Conservation (phyloP, 2,888 invertebrate genomes). For the Bibio marci region DNA sequence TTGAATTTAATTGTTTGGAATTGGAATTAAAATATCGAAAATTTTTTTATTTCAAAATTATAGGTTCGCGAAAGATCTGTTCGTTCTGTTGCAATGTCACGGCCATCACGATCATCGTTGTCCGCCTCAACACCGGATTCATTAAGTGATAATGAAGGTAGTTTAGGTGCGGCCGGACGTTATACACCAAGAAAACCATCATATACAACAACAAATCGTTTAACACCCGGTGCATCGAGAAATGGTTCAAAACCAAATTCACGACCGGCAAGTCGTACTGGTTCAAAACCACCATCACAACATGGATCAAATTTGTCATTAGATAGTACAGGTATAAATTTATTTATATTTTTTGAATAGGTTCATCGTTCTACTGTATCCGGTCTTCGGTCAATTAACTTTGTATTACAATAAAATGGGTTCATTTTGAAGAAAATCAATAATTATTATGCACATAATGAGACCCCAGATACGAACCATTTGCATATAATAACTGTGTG, state of each 20-base stretch:
- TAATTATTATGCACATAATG: slow-evolving; percentile 4
- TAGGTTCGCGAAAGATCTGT: slow-evolving; percentile 86
- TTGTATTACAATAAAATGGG: too few species aligned
- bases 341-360: too few species aligned
- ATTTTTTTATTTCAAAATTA: neutral
- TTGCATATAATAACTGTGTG: too few species aligned
- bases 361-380: too few species aligned
- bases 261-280: slow-evolving; percentile 67
- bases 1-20: neutral
- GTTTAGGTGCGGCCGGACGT: slow-evolving; percentile 48
- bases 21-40: neutral
- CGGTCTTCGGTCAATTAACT: too few species aligned
- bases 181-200: slow-evolving; percentile 50
- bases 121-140: slow-evolving; percentile 82
- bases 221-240: slow-evolving; percentile 60
- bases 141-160: slow-evolving; percentile 71
- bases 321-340: slow-evolving; percentile 75
- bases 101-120: slow-evolving; percentile 58
- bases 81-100: slow-evolving; percentile 80
- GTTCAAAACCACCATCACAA: slow-evolving; percentile 83
- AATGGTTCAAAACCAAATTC: slow-evolving; percentile 67
- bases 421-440: too few species aligned
- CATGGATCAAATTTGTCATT: slow-evolving; percentile 84
- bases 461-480: too few species aligned
- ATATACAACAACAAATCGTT: slow-evolving; percentile 13